Evolutionary conservation across 1,140 invertebrate species (phyloP), one percentile per base, ranked within the genome.

Genomic region (Hylaeus anthracinus): DNA sequence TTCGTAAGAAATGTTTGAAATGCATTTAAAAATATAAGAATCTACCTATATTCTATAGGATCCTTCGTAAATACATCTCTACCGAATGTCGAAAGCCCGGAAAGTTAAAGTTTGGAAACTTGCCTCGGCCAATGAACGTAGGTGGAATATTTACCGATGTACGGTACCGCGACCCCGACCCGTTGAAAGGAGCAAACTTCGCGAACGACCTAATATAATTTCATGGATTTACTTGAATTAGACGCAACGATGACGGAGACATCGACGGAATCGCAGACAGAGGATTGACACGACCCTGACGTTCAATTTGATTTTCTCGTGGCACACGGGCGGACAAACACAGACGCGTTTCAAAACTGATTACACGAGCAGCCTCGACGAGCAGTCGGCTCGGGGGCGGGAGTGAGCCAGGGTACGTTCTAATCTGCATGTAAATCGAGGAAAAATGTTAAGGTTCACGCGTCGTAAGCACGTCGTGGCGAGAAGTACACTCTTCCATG

Each of bases 401-500:
- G 5, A 51, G 55, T 56, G 41, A 63, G 12, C 60, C 70, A 5
- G 51, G 77, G 14, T 51, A 69, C 48, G 37, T 65, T 71, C 70
- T 77, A 85, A 86, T 86, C 84, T 86, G 51, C 73, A 86, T 86
- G 73, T 61, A 87, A 87, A 87, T 84, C 61, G 61, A 79, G 79
- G 72, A 85, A 86, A 85, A 81, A 43, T 71, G 37, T 71, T 61
- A 72, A 81, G 48, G 41, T 81, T 69, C 64, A 69, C 69, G 58
- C 72, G 82, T 83, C 63, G 63, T 15, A n/a, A 79, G 45, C 58
- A 63, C 43, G 51, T 63, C 65, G 67, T 53, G 37, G 41, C 26
- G 58, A 14, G 53, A 14, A 39, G 39, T 43, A 10, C 1, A 64
- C 55, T 63, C 76, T 71, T 26, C 15, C 37, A 39, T 58, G 6